phyloP scores from a whole-genome alignment of 2,888 invertebrate species.

The Dynastes tityus region DNA sequence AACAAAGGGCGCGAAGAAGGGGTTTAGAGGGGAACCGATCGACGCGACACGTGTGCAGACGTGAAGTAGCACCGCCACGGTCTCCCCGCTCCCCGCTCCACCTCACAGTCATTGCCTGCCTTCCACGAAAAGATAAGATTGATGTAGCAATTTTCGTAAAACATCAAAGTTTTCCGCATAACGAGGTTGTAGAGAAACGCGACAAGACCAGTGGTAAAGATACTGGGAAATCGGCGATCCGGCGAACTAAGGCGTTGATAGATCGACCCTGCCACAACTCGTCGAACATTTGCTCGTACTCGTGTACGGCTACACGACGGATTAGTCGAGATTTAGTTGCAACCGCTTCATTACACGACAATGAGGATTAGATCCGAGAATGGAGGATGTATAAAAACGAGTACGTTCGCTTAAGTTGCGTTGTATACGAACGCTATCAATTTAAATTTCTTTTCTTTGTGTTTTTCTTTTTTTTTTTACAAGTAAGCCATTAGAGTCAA shows the following conservation, averaged over 20 bases:
- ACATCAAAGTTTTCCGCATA: constrained; percentile 63
- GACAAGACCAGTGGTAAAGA: constrained; percentile 64
- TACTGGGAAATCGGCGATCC: constrained; percentile 62
- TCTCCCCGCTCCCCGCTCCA: neutral
- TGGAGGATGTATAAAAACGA: constrained; percentile 19
- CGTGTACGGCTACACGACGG: constrained; percentile 61
- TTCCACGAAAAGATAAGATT: constrained; percentile 57
- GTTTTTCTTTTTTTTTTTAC: too few relatives aligned
- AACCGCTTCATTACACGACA: constrained; percentile 52
- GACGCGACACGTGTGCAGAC: neutral
- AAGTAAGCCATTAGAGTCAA: too few relatives aligned
- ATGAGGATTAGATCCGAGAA: constrained; percentile 18
- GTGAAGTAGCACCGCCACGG: neutral
- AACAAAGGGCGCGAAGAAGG: neutral
- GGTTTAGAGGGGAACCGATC: neutral
- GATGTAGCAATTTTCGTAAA: constrained; percentile 64
- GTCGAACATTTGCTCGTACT: constrained; percentile 58
- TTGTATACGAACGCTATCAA: too few relatives aligned
- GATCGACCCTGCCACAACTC: constrained; percentile 62
- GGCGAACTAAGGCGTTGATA: constrained; percentile 64
- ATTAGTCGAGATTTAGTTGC: constrained; percentile 63
- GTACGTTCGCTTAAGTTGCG: neutral
- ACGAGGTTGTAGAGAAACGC: constrained; percentile 61
- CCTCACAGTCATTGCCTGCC: neutral
- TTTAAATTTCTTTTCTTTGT: too few relatives aligned